These are phyloP conservation scores for Dolichomitus sp. DNA, from an alignment of 2,888 invertebrate species.

Conservation along the genomic window DNA sequence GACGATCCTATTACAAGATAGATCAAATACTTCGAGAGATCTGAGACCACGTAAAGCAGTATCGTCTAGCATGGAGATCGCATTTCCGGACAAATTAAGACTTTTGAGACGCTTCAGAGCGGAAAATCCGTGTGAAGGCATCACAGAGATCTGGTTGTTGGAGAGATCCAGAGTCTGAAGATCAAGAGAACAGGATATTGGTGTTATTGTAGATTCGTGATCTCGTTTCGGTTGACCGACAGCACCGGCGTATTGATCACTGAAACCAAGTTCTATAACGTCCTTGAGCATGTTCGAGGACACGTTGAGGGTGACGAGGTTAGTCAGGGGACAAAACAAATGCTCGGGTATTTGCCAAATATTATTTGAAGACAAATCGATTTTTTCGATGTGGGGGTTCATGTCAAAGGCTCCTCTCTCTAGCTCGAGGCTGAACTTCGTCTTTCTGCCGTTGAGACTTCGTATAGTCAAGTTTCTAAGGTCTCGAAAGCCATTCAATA, in stretches of 20 bases:
- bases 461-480: slow-evolving; percentile 94
- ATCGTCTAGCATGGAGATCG: slow-evolving; percentile 95
- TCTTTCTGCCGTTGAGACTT: slow-evolving; percentile 89
- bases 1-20: slow-evolving; percentile 96
- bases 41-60: slow-evolving; percentile 93
- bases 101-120: slow-evolving; percentile 92
- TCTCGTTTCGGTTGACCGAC: slow-evolving; percentile 77
- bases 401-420: slow-evolving; percentile 92
- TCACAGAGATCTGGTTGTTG: slow-evolving; percentile 93
- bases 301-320: slow-evolving; percentile 93
- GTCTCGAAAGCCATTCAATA: slow-evolving; percentile 93
- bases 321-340: slow-evolving; percentile 94
- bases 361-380: slow-evolving; percentile 95
- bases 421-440: slow-evolving; percentile 92
- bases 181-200: slow-evolving; percentile 90
- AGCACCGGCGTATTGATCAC: slow-evolving; percentile 89
- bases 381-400: slow-evolving; percentile 92
- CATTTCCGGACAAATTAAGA: slow-evolving; percentile 95
- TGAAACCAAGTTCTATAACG: slow-evolving; percentile 94
- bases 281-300: slow-evolving; percentile 96
- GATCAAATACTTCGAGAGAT: slow-evolving; percentile 94
- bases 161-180: slow-evolving; percentile 94
- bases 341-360: slow-evolving; percentile 96
- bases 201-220: slow-evolving; percentile 71
- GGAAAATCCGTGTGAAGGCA: slow-evolving; percentile 94